A percentile compares a stretch with the other conserved stretches of the same genome.
These are phyloP conservation scores for Lasioglossum zephyrum DNA, from an alignment of 2,888 invertebrate species.

Conservation along the genomic window DNA sequence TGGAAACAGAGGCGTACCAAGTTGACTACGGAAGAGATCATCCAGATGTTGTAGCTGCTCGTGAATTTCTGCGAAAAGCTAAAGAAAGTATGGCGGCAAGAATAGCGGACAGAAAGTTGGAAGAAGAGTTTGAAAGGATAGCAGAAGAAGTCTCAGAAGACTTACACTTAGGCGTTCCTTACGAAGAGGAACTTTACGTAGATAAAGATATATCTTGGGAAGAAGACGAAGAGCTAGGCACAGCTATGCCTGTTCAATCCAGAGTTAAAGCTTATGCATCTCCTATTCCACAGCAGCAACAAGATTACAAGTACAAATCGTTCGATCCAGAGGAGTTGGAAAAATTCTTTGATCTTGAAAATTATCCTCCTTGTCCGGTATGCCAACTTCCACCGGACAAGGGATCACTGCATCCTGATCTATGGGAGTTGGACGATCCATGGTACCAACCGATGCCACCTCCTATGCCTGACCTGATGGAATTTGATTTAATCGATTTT, in stretches of 20 bases:
- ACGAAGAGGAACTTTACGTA: slow-evolving; percentile 69
- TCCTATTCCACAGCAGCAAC: slow-evolving; percentile 49
- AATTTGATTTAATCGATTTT: slow-evolving; percentile 66
- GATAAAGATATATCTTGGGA: slow-evolving; percentile 72
- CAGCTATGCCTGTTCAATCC: slow-evolving; percentile 60
- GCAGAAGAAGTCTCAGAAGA: slow-evolving; percentile 52
- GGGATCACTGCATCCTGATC: slow-evolving; percentile 71
- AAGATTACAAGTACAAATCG: slow-evolving; percentile 31
- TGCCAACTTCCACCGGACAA: slow-evolving; percentile 70
- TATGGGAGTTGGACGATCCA: slow-evolving; percentile 78
- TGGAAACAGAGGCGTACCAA: slow-evolving; percentile 60
- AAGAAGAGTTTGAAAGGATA: slow-evolving; percentile 64
- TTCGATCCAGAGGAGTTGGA: slow-evolving; percentile 72
- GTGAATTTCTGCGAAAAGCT: slow-evolving; percentile 62
- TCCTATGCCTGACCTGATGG: slow-evolving; percentile 71
- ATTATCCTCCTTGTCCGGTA: slow-evolving; percentile 64
- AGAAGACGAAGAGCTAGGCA: slow-evolving; percentile 66
- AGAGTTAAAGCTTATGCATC: slow-evolving; percentile 66
- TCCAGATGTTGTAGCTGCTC: slow-evolving; percentile 72
- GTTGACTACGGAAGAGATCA: slow-evolving; percentile 68
- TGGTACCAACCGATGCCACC: slow-evolving; percentile 69
- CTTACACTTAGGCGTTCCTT: slow-evolving; percentile 62
- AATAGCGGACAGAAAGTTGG: slow-evolving; percentile 54
- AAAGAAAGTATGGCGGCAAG: slow-evolving; percentile 45
- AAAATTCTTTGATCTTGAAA: slow-evolving; percentile 73